Conservation (phyloP, 2,797 vertebrate genomes). For the Peromyscus attwateri region DNA sequence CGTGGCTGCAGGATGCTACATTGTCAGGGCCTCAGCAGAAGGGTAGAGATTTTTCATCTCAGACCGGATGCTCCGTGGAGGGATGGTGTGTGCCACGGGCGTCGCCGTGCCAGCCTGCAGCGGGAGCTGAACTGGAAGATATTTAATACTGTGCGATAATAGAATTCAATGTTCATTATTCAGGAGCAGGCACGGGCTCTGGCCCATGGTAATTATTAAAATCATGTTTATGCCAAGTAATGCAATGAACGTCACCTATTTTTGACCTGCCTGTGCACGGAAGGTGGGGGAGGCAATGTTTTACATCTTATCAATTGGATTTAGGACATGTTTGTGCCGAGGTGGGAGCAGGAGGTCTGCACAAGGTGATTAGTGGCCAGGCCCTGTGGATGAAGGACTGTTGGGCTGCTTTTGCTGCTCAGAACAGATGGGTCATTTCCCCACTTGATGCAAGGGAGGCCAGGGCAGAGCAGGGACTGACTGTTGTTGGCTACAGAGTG, state of each 20-base stretch:
- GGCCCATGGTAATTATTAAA: conserved; percentile 78
- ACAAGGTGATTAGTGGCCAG: rapidly evolving
- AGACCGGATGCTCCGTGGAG: rapidly evolving
- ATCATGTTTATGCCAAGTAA: conserved; percentile 76
- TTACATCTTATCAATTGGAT: conserved; percentile 70
- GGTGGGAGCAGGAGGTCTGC: neutral
- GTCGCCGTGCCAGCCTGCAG: neutral
- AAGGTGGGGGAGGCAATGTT: conserved; percentile 67
- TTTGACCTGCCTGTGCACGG: conserved; percentile 51
- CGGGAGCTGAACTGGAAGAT: conserved; percentile 30
- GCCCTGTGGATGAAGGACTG: neutral
- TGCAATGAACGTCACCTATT: conserved; percentile 58
- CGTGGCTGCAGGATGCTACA: rapidly evolving
- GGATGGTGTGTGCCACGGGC: neutral
- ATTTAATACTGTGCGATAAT: conserved; percentile 72
- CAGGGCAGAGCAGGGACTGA: neutral
- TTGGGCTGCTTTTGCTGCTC: neutral
- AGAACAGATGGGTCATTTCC: neutral
- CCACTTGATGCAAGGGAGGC: neutral
- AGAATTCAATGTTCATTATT: conserved; percentile 77
- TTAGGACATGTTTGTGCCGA: neutral
- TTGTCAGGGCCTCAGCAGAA: neutral
- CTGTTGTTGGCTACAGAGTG: no score
- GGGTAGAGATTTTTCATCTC: neutral
- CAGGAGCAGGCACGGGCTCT: conserved; percentile 68